A percentile compares a stretch with the other conserved stretches of the same genome.
Evolutionary conservation across 2,888 invertebrate species (phyloP).

Genomic region (Stenchaetothrips biformis): DNA sequence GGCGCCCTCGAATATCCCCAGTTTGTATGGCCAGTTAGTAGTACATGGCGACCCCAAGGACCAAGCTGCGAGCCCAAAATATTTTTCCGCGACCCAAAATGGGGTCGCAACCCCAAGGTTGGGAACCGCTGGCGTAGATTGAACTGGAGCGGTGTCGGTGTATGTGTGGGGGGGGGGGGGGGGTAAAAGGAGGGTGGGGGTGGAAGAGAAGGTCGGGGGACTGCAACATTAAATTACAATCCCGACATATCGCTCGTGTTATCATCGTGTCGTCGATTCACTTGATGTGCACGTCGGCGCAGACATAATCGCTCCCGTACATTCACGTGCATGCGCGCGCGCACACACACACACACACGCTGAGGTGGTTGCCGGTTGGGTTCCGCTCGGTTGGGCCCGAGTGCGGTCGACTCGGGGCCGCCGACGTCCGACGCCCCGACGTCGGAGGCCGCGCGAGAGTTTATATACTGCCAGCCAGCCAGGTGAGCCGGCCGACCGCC

Average conservation of each 20-base stretch:
- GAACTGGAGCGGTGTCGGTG: not conserved
- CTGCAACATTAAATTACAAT: not conserved
- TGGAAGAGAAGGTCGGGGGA: no score
- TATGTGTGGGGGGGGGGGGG: not conserved
- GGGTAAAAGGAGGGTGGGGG: no score
- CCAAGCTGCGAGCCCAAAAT: no score
- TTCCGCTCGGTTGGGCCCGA: conserved; percentile 11
- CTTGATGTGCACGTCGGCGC: no score
- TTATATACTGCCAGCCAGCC: not conserved
- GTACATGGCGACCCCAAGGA: no score
- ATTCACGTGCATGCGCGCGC: not conserved
- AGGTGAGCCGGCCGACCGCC: not conserved
- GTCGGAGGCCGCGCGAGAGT: not conserved
- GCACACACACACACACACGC: not conserved
- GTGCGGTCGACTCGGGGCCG: not conserved
- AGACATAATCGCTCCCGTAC: not conserved
- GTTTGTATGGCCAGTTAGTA: no score
- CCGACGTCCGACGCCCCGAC: not conserved
- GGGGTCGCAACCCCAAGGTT: no score
- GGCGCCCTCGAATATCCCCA: no score
- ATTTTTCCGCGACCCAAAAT: no score
- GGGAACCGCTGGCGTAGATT: no score
- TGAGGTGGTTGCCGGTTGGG: not conserved
- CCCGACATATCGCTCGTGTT: not conserved
- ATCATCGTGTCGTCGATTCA: not conserved